phyloP scores from a whole-genome alignment of 1,140 invertebrate genomes.

The Monomorium pharaonis region DNA sequence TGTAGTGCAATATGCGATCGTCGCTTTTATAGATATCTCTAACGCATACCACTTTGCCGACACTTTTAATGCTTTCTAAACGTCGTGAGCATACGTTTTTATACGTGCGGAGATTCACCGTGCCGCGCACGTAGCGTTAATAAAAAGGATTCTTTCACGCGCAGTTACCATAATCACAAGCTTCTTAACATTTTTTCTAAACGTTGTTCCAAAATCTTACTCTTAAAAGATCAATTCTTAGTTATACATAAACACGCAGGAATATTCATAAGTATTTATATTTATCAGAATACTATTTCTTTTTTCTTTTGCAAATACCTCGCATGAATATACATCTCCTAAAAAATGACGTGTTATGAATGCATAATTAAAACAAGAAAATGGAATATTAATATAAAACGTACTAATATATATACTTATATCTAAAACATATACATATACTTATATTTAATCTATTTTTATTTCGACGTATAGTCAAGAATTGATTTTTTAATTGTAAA shows the following conservation, averaged over 20 bases:
- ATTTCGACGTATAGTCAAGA: too few species aligned
- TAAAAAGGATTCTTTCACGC: background rate
- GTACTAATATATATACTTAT: too few species aligned
- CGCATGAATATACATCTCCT: too few species aligned
- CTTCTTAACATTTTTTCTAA: background rate
- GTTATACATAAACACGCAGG: too few species aligned
- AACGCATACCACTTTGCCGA: conserved; percentile 28
- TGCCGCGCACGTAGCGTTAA: background rate
- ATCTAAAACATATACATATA: too few species aligned
- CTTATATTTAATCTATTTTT: too few species aligned
- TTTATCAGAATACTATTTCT: background rate
- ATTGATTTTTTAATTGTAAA: too few species aligned
- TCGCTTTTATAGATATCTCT: conserved; percentile 57
- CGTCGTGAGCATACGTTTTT: conserved; percentile 26
- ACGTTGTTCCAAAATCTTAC: background rate
- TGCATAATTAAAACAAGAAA: too few species aligned
- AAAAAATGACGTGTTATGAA: too few species aligned
- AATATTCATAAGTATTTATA: background rate
- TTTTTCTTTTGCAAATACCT: background rate
- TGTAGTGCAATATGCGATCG: background rate
- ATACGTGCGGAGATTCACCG: background rate
- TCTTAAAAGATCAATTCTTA: background rate
- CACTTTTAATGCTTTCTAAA: conserved; percentile 65
- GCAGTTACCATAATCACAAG: background rate
- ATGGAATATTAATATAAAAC: too few species aligned